Base-by-base conservation (phyloP, 2,888 invertebrate species). In the Orthonevra nobilis region DNA sequence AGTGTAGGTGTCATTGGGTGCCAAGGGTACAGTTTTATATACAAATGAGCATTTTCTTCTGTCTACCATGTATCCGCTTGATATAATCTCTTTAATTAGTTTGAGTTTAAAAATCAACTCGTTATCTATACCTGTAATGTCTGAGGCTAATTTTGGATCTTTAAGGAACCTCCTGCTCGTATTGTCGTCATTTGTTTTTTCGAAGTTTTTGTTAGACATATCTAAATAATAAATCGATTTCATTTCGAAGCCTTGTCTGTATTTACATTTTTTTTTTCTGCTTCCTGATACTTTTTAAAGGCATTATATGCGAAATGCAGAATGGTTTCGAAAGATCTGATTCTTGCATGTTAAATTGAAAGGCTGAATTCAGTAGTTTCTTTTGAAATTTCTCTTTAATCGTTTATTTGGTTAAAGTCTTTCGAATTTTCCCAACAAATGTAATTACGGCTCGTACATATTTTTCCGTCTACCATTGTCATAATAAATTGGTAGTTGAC, bases 371-470 rank as follows among this genome's bases (percentile, higher is more conserved):
- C 12, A 10, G 10, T 7, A 12, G 23, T 23, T 44, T 44, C 44
- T 15, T 12, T 44, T 26, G 12, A 1, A 12, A 3, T n/a, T 1
- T 44, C 9, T 1, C 0, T 44, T 23, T n/a, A n/a, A 5, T 26
- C 26, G 12, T 2, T 5, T 10, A 44, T 20, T 23, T 17, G 3
- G 26, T 61, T 61, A 3, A 46, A 46, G 9, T 64, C 52, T 30
- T 64, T 64, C 2, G 64, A 64, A 26, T 40, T 52, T 30, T 19
- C 12, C 10, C 64, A 50, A 50, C 32, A 52, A 4, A 52, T 64
- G 32, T 52, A 64, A 19, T 48, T 52, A 7, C 6, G 1, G 0
- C 30, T 52, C 9, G 50, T 64, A 3, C 48, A 64, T 17, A 7
- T 52, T 7, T 46, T 64, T 26, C 26, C 6, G 26, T 26, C 6